phyloP scores from a whole-genome alignment of 2,888 invertebrate species.

The Latheticus oryzae region DNA sequence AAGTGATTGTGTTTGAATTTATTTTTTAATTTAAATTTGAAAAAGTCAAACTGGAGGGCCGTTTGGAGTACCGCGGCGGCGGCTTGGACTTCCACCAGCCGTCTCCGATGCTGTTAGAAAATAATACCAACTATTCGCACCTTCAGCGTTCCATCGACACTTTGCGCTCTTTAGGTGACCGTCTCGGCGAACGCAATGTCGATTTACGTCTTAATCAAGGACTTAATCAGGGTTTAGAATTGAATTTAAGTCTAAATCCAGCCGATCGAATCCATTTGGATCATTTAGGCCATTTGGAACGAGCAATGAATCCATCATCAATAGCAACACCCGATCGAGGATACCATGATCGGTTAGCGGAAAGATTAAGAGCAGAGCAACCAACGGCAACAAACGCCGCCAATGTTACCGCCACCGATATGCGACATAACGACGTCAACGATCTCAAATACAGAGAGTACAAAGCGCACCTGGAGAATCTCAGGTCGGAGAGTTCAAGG shows the following conservation, averaged over 20 bases:
- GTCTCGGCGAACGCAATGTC: constrained; percentile 63
- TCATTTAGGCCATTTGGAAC: constrained; percentile 58
- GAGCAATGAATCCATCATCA: constrained; percentile 46
- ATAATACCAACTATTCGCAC: constrained; percentile 62
- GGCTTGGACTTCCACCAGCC: constrained; percentile 64
- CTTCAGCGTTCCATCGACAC: constrained; percentile 65
- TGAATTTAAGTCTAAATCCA: constrained; percentile 60
- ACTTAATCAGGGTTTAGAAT: constrained; percentile 56
- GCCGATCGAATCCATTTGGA: constrained; percentile 57
- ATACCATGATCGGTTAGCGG: constrained; percentile 36
- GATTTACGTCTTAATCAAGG: constrained; percentile 60
- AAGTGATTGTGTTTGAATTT: background rate
- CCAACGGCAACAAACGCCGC: too few relatives aligned
- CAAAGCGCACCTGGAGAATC: constrained; percentile 64
- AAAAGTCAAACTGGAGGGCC: constrained; percentile 60
- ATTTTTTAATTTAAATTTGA: constrained; percentile 1
- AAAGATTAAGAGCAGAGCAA: constrained; percentile 43
- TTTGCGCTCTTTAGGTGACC: constrained; percentile 63
- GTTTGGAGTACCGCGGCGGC: constrained; percentile 64
- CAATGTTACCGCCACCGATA: constrained; percentile 38
- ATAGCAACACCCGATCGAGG: constrained; percentile 52
- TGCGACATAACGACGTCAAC: constrained; percentile 55
- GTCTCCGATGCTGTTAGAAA: constrained; percentile 60
- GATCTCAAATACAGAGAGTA: constrained; percentile 65
- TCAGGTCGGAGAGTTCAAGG: constrained; percentile 59